Evolutionary conservation across 1,140 invertebrate genomes (phyloP), one percentile per base, ranked within the genome.

Genomic region (Drosophila teissieri): DNA sequence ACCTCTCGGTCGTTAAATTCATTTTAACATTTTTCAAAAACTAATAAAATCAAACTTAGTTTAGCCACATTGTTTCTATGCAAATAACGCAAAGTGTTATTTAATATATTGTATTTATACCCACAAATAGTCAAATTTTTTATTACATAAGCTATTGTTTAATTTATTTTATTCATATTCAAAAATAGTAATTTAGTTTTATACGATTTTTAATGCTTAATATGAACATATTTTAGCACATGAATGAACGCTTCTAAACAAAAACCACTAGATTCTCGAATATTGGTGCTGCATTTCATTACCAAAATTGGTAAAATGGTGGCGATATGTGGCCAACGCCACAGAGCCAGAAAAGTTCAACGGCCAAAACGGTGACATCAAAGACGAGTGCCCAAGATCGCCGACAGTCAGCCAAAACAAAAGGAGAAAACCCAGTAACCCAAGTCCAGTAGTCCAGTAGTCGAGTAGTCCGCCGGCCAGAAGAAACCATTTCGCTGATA

Each of bases 401-500:
- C 83, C 83, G 83, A 68, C 75, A 88, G 72, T 45, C 34, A 55
- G 51, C 15, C 54, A 39, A 58, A 39, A 58, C 48, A 74, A 51
- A 64, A 72, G 46, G 53, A 61, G 53, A 73, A 69, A 64, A 78
- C 55, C 63, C 55, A 22, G 1, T 46, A 45, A 22, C 10, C 39
- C 80, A 83, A 89, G 80, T 83, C 84, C 84, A 88, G 84, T 89
- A 89, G 84, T 83, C 84, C 37, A 19, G 19, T 19, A 89, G 80
- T 80, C 84, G 84, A 88, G 84, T 89, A 89, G 84, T 89, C 84
- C 37, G 36, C 44, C n/a, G 69, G 17, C 17, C n/a, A 73, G 45
- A 79, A 82, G 70, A 88, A 88, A 88, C 79, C 84, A 89, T 80
- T 88, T 83, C 49, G 80, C 84, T 80, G 85, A 89, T 89, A 89